Base-by-base conservation (phyloP, 92 coral and sea anemone genomes). In the Muricea muricata region DNA sequence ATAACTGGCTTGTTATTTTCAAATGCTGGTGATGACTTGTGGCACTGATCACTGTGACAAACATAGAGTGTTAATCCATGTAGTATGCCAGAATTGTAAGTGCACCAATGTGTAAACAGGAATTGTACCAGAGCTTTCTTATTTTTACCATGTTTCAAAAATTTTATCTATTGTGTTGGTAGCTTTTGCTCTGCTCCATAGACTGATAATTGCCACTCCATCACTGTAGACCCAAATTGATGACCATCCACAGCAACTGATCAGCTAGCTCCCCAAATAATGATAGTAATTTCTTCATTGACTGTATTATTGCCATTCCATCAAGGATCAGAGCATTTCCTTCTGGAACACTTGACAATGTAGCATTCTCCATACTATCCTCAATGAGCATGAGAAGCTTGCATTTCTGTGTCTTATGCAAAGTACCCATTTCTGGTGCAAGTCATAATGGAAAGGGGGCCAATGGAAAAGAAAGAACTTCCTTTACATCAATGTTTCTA, bases 91-190 rank as follows among this genome's bases (percentile, higher is more conserved):
- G 75, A 68, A 1, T 1, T 68, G 75, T 35, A 68, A 11, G 75
- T 28, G 20, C 75, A 68, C 75, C 75, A 68, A 1, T 32, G 45
- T 35, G 30, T 21, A 68, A 68, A 68, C n/a, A 68, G 20, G 33
- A 68, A 68, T 14, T 14, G 75, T 6, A 68, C 15, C 6, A 68
- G 25, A 7, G 75, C 65, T 65, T 70, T 73, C 58, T 91, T 88
- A 81, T 89, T 86, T 48, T 20, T 18, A 11, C 93, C 91, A 60
- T 48, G 78, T 26, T 87, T 78, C 30, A 88, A 26, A 52, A 88
- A 88, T 75, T 85, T 91, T 34, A 75, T 72, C 94, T 90, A 91
- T 76, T 88, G 94, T 26, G 90, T 75, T 1, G 90, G 90, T 35
- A 68, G 47, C 20, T 68, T 68, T 35, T 68, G 75, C 4, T 31